phyloP scores from a whole-genome alignment of 2,888 invertebrate species.

The Orchestes rusci region DNA sequence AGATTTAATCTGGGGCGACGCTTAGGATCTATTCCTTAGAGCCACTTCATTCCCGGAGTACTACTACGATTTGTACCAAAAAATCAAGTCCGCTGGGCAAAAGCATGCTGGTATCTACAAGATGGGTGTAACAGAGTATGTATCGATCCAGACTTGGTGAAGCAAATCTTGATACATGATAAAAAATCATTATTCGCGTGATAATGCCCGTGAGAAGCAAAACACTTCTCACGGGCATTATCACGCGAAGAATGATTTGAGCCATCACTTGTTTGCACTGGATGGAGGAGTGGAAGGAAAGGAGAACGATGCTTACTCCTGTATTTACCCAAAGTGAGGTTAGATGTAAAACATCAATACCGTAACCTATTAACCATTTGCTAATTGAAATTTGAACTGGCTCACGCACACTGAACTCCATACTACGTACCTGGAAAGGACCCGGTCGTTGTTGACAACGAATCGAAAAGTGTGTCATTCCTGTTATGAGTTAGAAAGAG shows the following conservation, averaged over 20 bases:
- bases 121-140: not conserved
- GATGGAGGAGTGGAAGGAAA: slow-evolving; percentile 11
- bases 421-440: too few relatives aligned
- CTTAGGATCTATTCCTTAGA: not conserved
- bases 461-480: too few relatives aligned
- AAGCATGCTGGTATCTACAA: slow-evolving; percentile 7
- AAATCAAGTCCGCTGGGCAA: slow-evolving; percentile 1
- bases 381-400: too few relatives aligned
- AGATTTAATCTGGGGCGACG: slow-evolving; percentile 3
- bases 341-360: too few relatives aligned
- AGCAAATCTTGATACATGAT: slow-evolving; percentile 8
- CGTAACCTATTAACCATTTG: too few relatives aligned
- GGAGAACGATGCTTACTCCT: slow-evolving; percentile 7
- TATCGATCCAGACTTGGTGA: slow-evolving; percentile 5
- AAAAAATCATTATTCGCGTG: too few relatives aligned
- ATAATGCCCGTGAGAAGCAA: too few relatives aligned
- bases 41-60: not conserved
- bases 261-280: slow-evolving; percentile 3
- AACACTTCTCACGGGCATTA: slow-evolving; percentile 5
- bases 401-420: too few relatives aligned
- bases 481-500: too few relatives aligned
- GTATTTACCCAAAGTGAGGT: slow-evolving; percentile 10
- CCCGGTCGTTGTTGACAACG: too few relatives aligned
- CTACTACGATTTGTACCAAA: slow-evolving; percentile 2
- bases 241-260: slow-evolving; percentile 3